A percentile compares a stretch with the other conserved stretches of the same genome.
These are phyloP conservation scores for Drosophila emarginata DNA, from an alignment of 2,888 invertebrate species.

Conservation along the genomic window DNA sequence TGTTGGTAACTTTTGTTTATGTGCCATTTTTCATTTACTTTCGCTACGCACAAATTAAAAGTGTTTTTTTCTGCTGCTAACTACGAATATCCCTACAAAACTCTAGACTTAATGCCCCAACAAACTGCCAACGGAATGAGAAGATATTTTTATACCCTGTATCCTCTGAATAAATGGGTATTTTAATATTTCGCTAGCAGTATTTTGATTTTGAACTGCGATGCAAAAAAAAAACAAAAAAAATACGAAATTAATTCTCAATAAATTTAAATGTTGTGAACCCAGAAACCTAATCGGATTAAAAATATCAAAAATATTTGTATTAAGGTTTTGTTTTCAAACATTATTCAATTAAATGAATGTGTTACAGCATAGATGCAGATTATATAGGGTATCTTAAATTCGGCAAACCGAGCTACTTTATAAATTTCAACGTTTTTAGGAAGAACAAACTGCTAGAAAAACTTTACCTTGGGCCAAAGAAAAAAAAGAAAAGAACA, in stretches of 20 bases:
- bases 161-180: neutral
- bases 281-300: too few relatives aligned
- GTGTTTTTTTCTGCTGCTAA: slow-evolving; percentile 21
- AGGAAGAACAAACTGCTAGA: neutral
- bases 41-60: slow-evolving; percentile 49
- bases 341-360: too few relatives aligned
- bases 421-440: neutral
- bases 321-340: too few relatives aligned
- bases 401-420: neutral
- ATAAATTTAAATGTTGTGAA: too few relatives aligned
- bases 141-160: slow-evolving; percentile 1
- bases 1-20: slow-evolving; percentile 33
- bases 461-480: slow-evolving; percentile 31
- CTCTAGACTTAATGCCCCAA: slow-evolving; percentile 41
- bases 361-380: too few relatives aligned
- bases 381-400: slow-evolving; percentile 2
- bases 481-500: neutral
- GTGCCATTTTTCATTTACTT: slow-evolving; percentile 54
- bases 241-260: too few relatives aligned
- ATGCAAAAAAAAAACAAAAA: too few relatives aligned
- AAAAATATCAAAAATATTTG: too few relatives aligned
- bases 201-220: too few relatives aligned
- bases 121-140: slow-evolving; percentile 19
- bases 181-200: too few relatives aligned
- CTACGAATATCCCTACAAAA: slow-evolving; percentile 33